phyloP scores from a whole-genome alignment of 2,797 vertebrate genomes.

The Rhinatrema bivittatum region DNA sequence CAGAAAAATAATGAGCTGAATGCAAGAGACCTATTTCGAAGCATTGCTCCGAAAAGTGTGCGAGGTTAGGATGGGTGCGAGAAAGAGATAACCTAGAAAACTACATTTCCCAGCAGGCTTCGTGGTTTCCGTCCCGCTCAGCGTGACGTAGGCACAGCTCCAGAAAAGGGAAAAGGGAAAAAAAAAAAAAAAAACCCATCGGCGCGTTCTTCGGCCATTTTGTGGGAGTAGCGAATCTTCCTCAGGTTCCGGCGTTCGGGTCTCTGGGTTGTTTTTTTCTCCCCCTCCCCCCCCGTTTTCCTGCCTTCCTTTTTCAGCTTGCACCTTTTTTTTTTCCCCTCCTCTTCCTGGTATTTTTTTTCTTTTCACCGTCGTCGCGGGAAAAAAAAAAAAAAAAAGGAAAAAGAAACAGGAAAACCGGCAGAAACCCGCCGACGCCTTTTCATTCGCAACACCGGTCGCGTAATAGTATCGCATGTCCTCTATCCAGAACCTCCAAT shows the following conservation, averaged over 20 bases:
- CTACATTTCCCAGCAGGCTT: conserved; percentile 29
- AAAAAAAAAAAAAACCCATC: not conserved
- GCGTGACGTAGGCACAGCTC: too few relatives aligned
- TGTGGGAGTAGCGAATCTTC: conserved; percentile 21
- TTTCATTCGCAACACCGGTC: conserved; percentile 53
- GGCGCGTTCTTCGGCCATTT: conserved; percentile 44
- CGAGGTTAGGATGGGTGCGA: too few relatives aligned
- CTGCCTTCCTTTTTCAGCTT: not conserved
- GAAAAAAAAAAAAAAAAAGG: too few relatives aligned
- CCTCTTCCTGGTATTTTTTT: too few relatives aligned
- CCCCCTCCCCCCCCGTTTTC: not conserved
- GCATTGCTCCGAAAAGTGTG: too few relatives aligned
- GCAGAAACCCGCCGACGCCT: conserved; percentile 25
- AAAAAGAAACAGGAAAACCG: too few relatives aligned
- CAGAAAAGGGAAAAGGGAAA: too few relatives aligned
- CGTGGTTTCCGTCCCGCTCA: too few relatives aligned
- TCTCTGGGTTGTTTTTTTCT: not conserved
- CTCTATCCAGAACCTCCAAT: conserved; percentile 68
- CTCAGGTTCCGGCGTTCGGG: not conserved
- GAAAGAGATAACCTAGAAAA: too few relatives aligned
- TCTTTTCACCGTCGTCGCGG: not conserved
- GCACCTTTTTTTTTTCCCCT: not conserved
- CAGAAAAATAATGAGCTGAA: too few relatives aligned
- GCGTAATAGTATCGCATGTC: conserved; percentile 68
- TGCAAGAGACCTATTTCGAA: too few relatives aligned